Evolutionary conservation across 2,113 vertebrate genomes (phyloP), one percentile per base, ranked within the genome.

Genomic region (Marmota monax): DNA sequence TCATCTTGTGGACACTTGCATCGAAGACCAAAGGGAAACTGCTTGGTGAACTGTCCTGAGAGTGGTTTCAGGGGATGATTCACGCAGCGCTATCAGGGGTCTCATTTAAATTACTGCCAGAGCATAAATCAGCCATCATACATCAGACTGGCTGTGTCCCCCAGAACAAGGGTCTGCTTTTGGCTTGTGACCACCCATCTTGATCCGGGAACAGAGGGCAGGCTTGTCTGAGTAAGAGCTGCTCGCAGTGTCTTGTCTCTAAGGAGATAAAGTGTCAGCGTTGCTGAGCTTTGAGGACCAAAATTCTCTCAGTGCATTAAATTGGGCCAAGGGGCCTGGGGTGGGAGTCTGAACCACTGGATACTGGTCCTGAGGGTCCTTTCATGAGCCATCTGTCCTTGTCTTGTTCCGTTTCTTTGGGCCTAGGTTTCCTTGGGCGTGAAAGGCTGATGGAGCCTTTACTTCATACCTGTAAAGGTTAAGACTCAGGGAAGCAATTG

Each of bases 1-100:
- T 67, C 65, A 14, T 67, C 29, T 67, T 67, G 65, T 67, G 84
- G 95, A 95, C 90, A 29, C 92, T 93, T 16, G 86, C 78, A 51
- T 77, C 51, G 90, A 94, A 98, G 96, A 98, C 98, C 96, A 89
- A 96, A 92, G 98, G 96, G 56, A 96, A 98, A 89, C 97, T 76
- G 78, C 95, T 97, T 97, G 97, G 97, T 96, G 16, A 0, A 34
- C 82, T 97, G 98, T 97, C 97, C 98, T 7, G 39, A 97, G 97
- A 98, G 89, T 92, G 79, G 92, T 93, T 89, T 91, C 1, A 29
- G 84, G 58, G 72, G 22, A 2, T 96, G 94, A 89, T 96, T 97
- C 94, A 86, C 90, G 14, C 13, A 0, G 0, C 90, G 17, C 13
- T 14, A 13, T 34, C 1, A 53, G 14, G 8, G 67, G n/a, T 69